Base-by-base conservation (phyloP, 2,888 invertebrate genomes). In the Drosophila mulleri region DNA sequence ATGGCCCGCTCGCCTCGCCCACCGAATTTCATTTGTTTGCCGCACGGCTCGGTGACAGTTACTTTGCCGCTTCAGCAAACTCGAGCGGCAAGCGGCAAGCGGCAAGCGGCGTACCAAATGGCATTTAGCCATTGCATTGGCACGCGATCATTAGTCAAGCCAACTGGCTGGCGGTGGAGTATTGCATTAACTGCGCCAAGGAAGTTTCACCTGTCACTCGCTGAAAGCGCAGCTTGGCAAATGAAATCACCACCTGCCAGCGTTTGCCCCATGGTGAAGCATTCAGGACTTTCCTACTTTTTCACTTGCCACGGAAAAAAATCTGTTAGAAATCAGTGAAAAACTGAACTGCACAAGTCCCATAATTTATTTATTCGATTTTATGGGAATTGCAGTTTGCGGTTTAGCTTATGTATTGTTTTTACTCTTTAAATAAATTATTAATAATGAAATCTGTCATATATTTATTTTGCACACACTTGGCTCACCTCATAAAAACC, bases 111-210 rank as follows among this genome's bases (percentile, higher is more conserved):
- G 6, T 16, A 29, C 58, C 64, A 78, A 78, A 60, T 81, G 79
- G 74, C 73, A 66, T 68, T 71, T 79, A 70, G 69, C 71, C 72
- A 75, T 77, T 74, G 73, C 78, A 84, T 78, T 82, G 84, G 75
- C 89, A 89, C 89, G 89, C 90, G 83, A 90, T 88, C 90, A 88
- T 89, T 89, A 89, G 87, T 90, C 87, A 88, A 65, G 66, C 16
- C 42, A 66, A 57, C 47, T 44, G 54, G 54, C 58, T 47, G 50
- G 39, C 50, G 67, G 57, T 53, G 67, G 62, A 54, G 39, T 26
- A 23, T 26, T 35, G 54, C 53, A 72, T 67, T 50, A 50, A 50
- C 29, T 54, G 47, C 16, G 1, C 9, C n/a, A 20, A n/a, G 18
- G n/a, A 20, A 29, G 32, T 48, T 42, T 23, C 29, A 35, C 59